phyloP scores from a whole-genome alignment of 2,888 invertebrate genomes.

The Nemoura dubitans region DNA sequence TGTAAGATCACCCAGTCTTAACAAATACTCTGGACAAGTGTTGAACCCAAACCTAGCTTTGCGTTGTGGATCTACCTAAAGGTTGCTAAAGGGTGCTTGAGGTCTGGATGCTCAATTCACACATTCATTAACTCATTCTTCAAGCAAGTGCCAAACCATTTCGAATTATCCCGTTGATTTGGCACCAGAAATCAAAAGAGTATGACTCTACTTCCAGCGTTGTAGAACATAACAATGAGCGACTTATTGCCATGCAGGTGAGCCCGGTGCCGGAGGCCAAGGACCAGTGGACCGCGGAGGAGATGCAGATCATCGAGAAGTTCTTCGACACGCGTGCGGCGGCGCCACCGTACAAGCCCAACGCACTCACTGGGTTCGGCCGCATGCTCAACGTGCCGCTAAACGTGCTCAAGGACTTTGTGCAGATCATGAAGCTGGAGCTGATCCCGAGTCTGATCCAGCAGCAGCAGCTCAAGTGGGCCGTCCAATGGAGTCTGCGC shows the following conservation, averaged over 20 bases:
- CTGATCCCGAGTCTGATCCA: constrained; percentile 65
- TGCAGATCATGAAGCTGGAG: constrained; percentile 84
- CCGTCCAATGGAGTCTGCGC: constrained; percentile 89
- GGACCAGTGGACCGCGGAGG: constrained; percentile 87
- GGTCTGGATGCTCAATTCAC: too few relatives aligned
- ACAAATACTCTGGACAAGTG: too few relatives aligned
- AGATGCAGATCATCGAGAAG: constrained; percentile 88
- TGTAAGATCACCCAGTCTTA: too few relatives aligned
- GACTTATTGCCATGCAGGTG: constrained; percentile 56
- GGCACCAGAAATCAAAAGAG: too few relatives aligned
- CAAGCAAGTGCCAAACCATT: too few relatives aligned
- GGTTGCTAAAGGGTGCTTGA: too few relatives aligned
- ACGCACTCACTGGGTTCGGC: constrained; percentile 86
- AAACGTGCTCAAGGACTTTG: constrained; percentile 89
- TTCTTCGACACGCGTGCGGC: constrained; percentile 92
- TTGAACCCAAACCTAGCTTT: too few relatives aligned
- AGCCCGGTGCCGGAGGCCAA: constrained; percentile 83
- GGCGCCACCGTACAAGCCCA: constrained; percentile 90
- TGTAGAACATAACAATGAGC: too few relatives aligned
- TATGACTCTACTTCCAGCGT: too few relatives aligned
- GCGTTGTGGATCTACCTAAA: too few relatives aligned
- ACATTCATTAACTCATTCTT: too few relatives aligned
- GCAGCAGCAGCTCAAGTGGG: constrained; percentile 80
- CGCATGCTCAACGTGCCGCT: constrained; percentile 85
- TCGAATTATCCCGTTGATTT: too few relatives aligned